Conservation (phyloP, 2,888 invertebrate species). For the Alsophila aescularia region DNA sequence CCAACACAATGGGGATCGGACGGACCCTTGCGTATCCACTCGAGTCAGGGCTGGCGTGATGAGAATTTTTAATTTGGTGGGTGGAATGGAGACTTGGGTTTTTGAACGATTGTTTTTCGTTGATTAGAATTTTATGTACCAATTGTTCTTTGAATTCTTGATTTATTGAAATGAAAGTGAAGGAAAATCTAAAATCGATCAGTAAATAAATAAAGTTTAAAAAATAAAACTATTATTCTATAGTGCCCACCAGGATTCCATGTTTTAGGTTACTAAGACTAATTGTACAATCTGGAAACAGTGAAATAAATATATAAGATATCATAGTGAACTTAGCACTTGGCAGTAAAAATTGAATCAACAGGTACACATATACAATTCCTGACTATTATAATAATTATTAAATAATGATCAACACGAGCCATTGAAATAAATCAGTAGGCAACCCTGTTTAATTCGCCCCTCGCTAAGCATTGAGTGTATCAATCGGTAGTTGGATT, state of each 20-base stretch:
- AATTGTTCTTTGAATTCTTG: background rate
- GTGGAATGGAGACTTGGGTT: constrained; percentile 1
- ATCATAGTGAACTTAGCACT: no score
- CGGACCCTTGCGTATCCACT: constrained; percentile 63
- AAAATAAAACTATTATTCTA: no score
- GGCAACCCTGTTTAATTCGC: constrained; percentile 62
- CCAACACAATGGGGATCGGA: constrained; percentile 76
- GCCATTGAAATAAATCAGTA: constrained; percentile 40
- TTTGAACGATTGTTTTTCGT: constrained; percentile 1
- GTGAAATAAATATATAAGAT: no score
- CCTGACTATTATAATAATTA: background rate
- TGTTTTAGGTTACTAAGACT: no score
- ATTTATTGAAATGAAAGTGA: no score
- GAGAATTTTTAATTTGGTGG: constrained; percentile 53
- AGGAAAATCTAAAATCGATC: background rate
- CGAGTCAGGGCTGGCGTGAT: constrained; percentile 74
- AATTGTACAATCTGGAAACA: no score
- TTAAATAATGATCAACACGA: background rate
- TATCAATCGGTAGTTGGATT: constrained; percentile 78
- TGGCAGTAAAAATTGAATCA: no score
- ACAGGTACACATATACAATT: no score
- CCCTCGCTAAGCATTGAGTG: constrained; percentile 65
- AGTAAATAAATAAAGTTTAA: no score
- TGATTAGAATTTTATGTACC: background rate
- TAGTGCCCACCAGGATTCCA: no score